These are phyloP conservation scores for Adineta ricciae DNA, from an alignment of 2,888 invertebrate genomes.

Conservation along the genomic window DNA sequence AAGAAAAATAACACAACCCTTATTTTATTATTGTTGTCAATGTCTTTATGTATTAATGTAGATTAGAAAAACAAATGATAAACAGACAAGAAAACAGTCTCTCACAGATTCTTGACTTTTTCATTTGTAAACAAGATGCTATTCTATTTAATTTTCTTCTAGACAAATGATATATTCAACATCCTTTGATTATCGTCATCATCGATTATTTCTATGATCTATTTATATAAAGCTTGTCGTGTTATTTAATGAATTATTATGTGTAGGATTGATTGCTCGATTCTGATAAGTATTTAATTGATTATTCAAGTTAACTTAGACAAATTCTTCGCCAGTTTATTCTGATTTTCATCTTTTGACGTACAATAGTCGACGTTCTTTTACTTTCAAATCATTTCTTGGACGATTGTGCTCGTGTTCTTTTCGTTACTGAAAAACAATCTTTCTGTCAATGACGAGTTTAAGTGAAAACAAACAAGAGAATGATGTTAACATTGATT, in stretches of 20 bases:
- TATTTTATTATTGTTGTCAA: not conserved
- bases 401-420: not conserved
- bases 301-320: not conserved
- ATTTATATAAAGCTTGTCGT: not conserved
- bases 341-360: not conserved
- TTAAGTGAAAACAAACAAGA: not conserved
- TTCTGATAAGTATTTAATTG: not conserved
- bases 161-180: not conserved
- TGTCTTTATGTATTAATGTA: not conserved
- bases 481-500: not conserved
- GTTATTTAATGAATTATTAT: not conserved
- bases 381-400: no score
- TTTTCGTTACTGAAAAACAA: not conserved
- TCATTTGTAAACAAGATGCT: no score
- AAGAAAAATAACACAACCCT: not conserved
- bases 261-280: not conserved
- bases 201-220: not conserved
- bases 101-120: no score
- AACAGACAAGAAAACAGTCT: not conserved
- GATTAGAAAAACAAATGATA: not conserved
- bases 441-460: not conserved
- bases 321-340: not conserved
- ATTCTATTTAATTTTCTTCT: not conserved
- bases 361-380: not conserved
- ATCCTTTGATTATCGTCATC: not conserved